Percentiles rank a stretch among this genome's conserved stretches.
phyloP scores from a whole-genome alignment of 1,140 invertebrate genomes.

The Megalopta genalis region DNA sequence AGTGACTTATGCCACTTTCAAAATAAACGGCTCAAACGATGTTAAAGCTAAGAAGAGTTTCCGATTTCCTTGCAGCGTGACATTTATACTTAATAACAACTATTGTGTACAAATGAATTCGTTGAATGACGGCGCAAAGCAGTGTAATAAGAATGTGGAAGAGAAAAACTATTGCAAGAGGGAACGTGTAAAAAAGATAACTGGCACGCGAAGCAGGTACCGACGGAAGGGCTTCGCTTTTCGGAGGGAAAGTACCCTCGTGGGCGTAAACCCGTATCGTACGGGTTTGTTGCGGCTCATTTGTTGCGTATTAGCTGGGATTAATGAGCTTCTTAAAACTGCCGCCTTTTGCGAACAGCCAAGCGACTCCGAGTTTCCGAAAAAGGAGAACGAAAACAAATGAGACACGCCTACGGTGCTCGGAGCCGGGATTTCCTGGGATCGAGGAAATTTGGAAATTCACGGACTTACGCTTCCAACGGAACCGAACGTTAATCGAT shows the following conservation, averaged over 20 bases:
- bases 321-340: slow-evolving; percentile 70
- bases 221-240: slow-evolving; percentile 6
- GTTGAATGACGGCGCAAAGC: no score
- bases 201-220: no score
- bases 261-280: slow-evolving; percentile 51
- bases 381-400: slow-evolving; percentile 53
- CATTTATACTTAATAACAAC: no score
- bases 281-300: no score
- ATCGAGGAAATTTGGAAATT: slow-evolving; percentile 7
- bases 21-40: no score
- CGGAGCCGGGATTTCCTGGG: slow-evolving; percentile 1
- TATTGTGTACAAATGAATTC: no score
- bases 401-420: slow-evolving; percentile 59
- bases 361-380: slow-evolving; percentile 50
- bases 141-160: no score
- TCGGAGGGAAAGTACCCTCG: slow-evolving; percentile 43
- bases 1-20: no score
- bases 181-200: no score
- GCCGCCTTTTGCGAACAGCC: slow-evolving; percentile 62
- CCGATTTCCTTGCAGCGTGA: no score
- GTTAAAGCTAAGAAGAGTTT: no score
- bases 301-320: slow-evolving; percentile 72
- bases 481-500: slow-evolving; percentile 12
- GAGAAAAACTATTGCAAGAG: no score
- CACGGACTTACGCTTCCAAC: slow-evolving; percentile 33